Percentiles rank a stretch among this genome's conserved stretches.
phyloP scores from a whole-genome alignment of 2,888 invertebrate genomes.

The Trissonchulus latispiculum region DNA sequence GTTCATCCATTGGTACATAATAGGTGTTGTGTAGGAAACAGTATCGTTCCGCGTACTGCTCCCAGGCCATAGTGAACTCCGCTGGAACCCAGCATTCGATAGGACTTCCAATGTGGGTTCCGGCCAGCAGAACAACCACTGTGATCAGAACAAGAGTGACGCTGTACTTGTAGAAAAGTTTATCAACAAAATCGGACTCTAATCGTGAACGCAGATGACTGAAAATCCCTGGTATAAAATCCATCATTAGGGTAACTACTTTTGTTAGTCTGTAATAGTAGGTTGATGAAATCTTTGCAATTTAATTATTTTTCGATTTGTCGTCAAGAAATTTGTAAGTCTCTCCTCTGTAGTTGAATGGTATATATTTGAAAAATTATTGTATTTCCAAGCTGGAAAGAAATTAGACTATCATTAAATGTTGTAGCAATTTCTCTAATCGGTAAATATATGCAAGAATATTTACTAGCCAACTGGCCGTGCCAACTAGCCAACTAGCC shows the following conservation, averaged over 20 bases:
- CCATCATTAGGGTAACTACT: background rate
- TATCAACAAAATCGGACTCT: background rate
- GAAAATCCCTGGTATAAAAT: background rate
- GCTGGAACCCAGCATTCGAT: constrained; percentile 48
- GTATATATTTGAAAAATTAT: too few species aligned
- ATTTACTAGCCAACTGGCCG: too few species aligned
- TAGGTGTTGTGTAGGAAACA: constrained; percentile 51
- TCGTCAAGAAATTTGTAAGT: too few species aligned
- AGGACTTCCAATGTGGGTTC: constrained; percentile 44
- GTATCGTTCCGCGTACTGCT: constrained; percentile 49
- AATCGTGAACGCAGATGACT: background rate
- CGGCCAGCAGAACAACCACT: background rate
- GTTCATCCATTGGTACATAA: background rate
- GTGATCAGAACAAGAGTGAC: background rate
- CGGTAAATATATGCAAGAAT: too few species aligned
- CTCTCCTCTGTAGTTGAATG: too few species aligned
- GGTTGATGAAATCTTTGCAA: too few species aligned
- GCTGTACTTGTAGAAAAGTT: background rate
- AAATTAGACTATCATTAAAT: too few species aligned
- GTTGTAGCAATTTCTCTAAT: too few species aligned
- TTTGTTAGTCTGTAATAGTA: too few species aligned
- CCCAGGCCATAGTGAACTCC: constrained; percentile 47
- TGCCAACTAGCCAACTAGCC: too few species aligned
- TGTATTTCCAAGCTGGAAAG: too few species aligned
- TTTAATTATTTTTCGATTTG: too few species aligned